Evolutionary conservation across 2,888 invertebrate genomes (phyloP).

Genomic region (Sesamia inferens): DNA sequence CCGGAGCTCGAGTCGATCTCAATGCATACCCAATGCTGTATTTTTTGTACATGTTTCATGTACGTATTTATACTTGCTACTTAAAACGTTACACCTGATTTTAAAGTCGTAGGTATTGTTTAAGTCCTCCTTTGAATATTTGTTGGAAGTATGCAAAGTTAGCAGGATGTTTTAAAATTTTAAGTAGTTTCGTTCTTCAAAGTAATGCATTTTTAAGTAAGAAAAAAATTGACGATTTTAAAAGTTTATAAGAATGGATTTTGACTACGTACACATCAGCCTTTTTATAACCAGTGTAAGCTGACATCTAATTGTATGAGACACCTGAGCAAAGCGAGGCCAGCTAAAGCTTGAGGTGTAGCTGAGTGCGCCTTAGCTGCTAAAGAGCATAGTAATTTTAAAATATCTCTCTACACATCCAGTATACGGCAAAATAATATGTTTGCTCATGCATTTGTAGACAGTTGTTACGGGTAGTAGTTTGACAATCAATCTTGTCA

Average conservation of each 20-base stretch:
- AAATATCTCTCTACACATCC: neutral
- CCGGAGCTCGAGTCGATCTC: conserved; percentile 61
- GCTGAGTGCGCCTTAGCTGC: no score
- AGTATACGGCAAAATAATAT: neutral
- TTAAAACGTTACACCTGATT: conserved; percentile 52
- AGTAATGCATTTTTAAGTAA: neutral
- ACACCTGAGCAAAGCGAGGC: no score
- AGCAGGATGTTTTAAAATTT: conserved; percentile 38
- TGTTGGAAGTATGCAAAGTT: conserved; percentile 35
- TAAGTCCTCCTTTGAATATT: conserved; percentile 41
- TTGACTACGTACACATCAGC: neutral
- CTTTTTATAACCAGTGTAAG: no score
- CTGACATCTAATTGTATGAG: no score
- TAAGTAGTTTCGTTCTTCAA: conserved; percentile 10
- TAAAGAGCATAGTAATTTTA: neutral
- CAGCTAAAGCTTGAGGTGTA: no score
- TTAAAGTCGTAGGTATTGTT: conserved; percentile 30
- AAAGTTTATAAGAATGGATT: neutral
- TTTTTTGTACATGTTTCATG: conserved; percentile 56
- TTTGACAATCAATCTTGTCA: neutral
- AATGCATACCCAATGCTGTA: conserved; percentile 59
- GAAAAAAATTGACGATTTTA: neutral
- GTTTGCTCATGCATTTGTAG: neutral
- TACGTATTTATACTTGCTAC: conserved; percentile 25
- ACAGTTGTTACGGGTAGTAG: neutral